These are phyloP conservation scores for Wasmannia auropunctata DNA, from an alignment of 1,140 invertebrate species.

Conservation along the genomic window DNA sequence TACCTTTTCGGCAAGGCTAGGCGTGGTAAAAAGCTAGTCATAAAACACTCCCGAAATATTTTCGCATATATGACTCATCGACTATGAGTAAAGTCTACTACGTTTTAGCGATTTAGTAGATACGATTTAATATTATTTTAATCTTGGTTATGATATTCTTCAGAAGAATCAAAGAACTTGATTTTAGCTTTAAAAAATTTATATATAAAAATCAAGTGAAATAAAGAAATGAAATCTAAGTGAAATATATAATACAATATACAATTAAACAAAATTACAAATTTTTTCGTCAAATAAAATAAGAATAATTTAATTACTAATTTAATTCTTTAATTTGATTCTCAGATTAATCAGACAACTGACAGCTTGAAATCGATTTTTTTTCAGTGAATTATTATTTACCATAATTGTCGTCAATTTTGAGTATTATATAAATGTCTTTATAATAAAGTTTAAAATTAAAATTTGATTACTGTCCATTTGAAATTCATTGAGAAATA, in stretches of 20 bases:
- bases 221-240: not conserved
- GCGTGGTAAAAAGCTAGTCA: not conserved
- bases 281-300: not conserved
- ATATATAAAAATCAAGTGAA: not conserved
- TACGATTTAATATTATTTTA: not conserved
- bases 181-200: not conserved
- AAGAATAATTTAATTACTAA: constrained; percentile 1
- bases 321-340: not conserved
- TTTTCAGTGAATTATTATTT: not conserved
- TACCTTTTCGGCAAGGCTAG: constrained; percentile 3
- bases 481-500: not conserved
- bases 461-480: not conserved
- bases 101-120: not conserved
- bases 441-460: not conserved
- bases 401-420: not conserved
- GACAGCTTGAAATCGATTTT: not conserved
- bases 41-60: constrained; percentile 39
- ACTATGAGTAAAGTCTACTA: not conserved
- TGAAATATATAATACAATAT: not conserved
- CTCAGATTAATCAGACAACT: not conserved
- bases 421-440: not conserved
- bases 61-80: not conserved
- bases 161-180: not conserved
- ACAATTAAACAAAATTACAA: not conserved
- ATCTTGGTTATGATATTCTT: not conserved